Percentiles rank a stretch among this genome's conserved stretches.
phyloP scores from a whole-genome alignment of 2,113 vertebrate genomes.

The Actinemys pallida region DNA sequence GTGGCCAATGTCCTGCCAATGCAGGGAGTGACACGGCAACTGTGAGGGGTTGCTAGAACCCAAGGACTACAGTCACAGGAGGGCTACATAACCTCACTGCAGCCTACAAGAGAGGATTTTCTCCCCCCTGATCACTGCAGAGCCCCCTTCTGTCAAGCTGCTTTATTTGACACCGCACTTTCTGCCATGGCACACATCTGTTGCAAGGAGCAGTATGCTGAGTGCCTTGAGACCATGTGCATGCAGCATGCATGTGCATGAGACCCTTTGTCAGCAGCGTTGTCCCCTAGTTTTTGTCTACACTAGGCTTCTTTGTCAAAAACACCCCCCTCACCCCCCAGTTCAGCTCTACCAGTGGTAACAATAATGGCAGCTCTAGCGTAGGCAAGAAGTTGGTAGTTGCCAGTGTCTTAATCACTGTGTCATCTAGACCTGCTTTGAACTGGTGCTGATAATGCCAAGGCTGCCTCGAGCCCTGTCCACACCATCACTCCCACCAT shows the following conservation, averaged over 20 bases:
- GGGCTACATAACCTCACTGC: not conserved
- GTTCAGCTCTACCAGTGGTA: not conserved
- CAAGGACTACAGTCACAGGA: not conserved
- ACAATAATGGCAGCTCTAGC: slow-evolving; percentile 30
- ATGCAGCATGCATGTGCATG: not conserved
- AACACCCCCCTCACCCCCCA: not conserved
- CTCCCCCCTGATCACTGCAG: not conserved
- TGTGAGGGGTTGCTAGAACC: not conserved
- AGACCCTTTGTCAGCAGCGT: not conserved
- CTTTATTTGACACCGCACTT: not conserved
- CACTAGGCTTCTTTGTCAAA: not conserved
- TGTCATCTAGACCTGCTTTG: not conserved
- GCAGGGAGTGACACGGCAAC: not conserved
- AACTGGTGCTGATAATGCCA: not conserved
- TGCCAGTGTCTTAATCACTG: not conserved
- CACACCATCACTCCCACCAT: not conserved
- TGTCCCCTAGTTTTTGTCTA: not conserved
- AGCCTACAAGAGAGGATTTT: not conserved
- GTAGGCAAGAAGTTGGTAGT: not conserved
- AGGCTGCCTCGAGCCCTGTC: not conserved
- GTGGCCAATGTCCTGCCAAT: not conserved
- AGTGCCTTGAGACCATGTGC: not conserved
- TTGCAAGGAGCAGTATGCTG: not conserved
- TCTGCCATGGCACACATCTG: not conserved
- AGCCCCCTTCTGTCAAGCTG: not conserved